Evolutionary conservation across 2,113 vertebrate species (phyloP).

Genomic region (Ceyx melanurus): DNA sequence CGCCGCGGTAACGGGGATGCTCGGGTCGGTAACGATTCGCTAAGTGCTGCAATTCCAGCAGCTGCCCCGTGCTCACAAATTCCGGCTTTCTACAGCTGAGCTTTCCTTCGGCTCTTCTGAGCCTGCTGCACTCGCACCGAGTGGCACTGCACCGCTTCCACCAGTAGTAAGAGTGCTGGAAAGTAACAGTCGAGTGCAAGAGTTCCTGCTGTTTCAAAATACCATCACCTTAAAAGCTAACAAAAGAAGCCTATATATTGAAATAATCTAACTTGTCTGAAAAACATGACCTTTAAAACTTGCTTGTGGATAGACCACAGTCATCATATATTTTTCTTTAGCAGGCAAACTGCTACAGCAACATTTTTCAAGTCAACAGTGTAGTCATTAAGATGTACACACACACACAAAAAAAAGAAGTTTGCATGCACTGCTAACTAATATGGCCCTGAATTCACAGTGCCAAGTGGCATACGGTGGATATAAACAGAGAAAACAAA

Average conservation of each 20-base stretch:
- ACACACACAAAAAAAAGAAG: background rate
- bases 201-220: background rate
- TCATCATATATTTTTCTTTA: background rate
- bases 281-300: constrained; percentile 19
- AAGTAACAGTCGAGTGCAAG: background rate
- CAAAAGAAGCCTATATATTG: background rate
- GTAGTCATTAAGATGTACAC: background rate
- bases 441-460: background rate
- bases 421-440: background rate
- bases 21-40: background rate
- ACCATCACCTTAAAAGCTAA: background rate
- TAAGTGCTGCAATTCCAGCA: background rate
- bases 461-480: background rate
- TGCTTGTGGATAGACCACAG: background rate
- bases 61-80: background rate
- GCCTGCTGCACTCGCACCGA: background rate
- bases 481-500: background rate
- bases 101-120: background rate
- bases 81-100: background rate
- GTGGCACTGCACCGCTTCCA: background rate
- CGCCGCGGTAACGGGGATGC: background rate
- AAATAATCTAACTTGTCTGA: background rate
- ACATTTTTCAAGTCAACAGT: background rate
- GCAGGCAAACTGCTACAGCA: background rate
- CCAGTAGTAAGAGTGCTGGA: background rate